These are phyloP conservation scores for Homarus americanus DNA, from an alignment of 1,140 invertebrate species.

Conservation along the genomic window DNA sequence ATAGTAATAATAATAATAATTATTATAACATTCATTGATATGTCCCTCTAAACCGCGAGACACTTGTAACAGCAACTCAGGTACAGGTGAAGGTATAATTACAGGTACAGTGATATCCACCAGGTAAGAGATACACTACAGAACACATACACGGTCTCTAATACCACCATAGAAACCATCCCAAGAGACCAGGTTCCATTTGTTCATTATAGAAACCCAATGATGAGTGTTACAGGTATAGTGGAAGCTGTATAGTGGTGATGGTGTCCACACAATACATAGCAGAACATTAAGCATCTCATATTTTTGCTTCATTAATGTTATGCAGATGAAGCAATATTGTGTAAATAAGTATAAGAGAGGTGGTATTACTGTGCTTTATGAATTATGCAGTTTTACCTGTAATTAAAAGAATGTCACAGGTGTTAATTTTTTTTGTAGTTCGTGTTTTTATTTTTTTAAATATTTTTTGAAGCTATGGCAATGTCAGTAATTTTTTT, in stretches of 20 bases:
- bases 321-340: background rate
- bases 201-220: too few species aligned
- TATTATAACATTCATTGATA: too few species aligned
- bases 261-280: background rate
- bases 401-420: background rate
- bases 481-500: background rate
- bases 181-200: too few species aligned
- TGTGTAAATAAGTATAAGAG: background rate
- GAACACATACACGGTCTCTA: too few species aligned
- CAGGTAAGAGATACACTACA: too few species aligned
- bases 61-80: too few species aligned
- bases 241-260: background rate
- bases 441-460: background rate
- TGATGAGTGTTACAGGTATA: background rate
- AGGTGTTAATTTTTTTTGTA: background rate
- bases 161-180: too few species aligned
- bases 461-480: too few species aligned
- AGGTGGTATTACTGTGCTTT: background rate
- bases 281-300: background rate
- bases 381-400: background rate
- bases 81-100: too few species aligned
- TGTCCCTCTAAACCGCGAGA: too few species aligned
- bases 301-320: background rate
- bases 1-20: too few species aligned
- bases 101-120: too few species aligned